phyloP scores from a whole-genome alignment of 2,888 invertebrate genomes.

The Meliscaeva auricollis region DNA sequence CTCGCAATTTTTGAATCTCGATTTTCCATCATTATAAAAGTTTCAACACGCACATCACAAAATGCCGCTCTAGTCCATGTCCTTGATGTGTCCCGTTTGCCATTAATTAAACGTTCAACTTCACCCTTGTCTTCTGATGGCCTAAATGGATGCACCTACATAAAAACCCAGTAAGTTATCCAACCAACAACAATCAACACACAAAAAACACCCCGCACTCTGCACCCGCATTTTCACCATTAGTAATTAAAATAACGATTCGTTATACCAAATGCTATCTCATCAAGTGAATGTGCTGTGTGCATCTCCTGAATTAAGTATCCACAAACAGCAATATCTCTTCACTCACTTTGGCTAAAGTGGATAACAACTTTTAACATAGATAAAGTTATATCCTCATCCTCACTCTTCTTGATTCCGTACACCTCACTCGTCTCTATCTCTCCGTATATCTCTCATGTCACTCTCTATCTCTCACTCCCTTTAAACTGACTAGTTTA shows the following conservation, averaged over 20 bases:
- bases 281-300: slow-evolving; percentile 63
- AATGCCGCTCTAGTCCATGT: slow-evolving; percentile 32
- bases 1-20: too few species aligned
- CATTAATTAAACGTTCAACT: slow-evolving; percentile 44
- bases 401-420: slow-evolving; percentile 27
- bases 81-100: slow-evolving; percentile 28
- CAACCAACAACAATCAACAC: too few species aligned
- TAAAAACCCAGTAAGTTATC: neutral
- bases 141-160: too few species aligned
- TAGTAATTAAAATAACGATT: slow-evolving; percentile 71
- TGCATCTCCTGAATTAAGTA: slow-evolving; percentile 70
- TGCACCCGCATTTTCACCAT: too few species aligned
- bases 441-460: neutral
- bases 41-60: neutral
- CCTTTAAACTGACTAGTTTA: neutral
- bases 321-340: slow-evolving; percentile 67
- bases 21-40: neutral
- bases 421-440: too few species aligned
- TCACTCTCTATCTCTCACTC: neutral
- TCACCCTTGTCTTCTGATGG: neutral
- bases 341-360: slow-evolving; percentile 43
- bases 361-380: slow-evolving; percentile 61
- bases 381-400: slow-evolving; percentile 65
- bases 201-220: neutral
- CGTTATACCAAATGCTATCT: slow-evolving; percentile 62